A percentile compares a stretch with the other conserved stretches of the same genome.
These are phyloP conservation scores for Lichenostomus cassidix DNA, from an alignment of 2,113 vertebrate genomes.

Conservation along the genomic window DNA sequence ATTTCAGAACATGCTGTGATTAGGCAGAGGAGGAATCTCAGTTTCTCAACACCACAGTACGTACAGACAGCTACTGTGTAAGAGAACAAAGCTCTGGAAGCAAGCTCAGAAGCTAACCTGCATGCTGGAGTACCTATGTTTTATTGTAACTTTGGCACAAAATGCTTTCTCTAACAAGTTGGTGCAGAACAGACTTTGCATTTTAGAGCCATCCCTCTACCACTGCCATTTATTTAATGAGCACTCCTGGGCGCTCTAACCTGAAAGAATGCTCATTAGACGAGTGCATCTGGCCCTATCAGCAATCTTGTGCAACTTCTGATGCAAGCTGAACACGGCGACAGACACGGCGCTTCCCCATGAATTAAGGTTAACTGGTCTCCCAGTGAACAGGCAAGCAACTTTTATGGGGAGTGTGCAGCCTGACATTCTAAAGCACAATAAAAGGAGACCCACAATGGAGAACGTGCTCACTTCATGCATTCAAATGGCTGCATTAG, in stretches of 20 bases:
- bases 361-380: constrained; percentile 55
- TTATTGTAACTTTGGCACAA: not conserved
- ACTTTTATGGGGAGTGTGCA: not conserved
- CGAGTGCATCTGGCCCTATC: constrained; percentile 68
- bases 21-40: not conserved
- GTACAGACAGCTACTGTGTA: not conserved
- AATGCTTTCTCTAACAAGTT: constrained; percentile 40
- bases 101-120: not conserved
- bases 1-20: not conserved
- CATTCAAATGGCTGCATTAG: constrained; percentile 40
- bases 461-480: not conserved
- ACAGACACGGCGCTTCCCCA: not conserved
- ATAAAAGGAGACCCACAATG: not conserved
- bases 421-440: not conserved
- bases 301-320: constrained; percentile 68
- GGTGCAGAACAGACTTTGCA: not conserved
- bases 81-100: not conserved
- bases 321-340: constrained; percentile 40
- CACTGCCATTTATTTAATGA: constrained; percentile 73
- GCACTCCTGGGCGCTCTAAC: constrained; percentile 73
- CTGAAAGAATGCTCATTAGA: constrained; percentile 72
- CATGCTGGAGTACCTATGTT: not conserved
- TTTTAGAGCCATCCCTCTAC: constrained; percentile 54
- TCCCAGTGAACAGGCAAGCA: constrained; percentile 53
- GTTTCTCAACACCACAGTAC: not conserved